These are phyloP conservation scores for Thoracochromis brauschi DNA, from an alignment of 2,113 vertebrate genomes.

Conservation along the genomic window DNA sequence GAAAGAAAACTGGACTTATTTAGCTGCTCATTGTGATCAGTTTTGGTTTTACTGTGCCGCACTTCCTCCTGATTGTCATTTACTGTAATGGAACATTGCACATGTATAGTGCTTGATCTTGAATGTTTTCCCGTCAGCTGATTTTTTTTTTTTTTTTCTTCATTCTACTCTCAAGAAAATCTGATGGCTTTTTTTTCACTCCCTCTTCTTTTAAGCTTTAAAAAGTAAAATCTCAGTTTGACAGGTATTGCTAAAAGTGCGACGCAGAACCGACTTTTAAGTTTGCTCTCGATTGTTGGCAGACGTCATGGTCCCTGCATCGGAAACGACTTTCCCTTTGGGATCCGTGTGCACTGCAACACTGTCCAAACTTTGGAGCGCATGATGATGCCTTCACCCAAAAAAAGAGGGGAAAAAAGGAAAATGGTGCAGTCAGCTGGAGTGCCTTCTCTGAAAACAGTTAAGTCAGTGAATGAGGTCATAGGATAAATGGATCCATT, in stretches of 20 bases:
- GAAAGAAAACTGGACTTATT: neutral
- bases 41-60: neutral
- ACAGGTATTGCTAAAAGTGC: neutral
- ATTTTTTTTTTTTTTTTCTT: neutral
- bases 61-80: neutral
- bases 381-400: neutral
- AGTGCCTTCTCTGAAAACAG: neutral
- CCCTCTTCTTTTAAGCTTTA: neutral
- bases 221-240: neutral
- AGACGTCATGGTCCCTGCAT: neutral
- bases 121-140: neutral
- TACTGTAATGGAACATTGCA: neutral
- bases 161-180: neutral
- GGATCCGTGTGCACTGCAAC: neutral
- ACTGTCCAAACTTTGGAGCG: neutral
- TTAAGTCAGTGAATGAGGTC: constrained; percentile 18
- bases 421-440: neutral
- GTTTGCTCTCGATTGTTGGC: neutral
- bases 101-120: neutral
- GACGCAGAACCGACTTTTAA: neutral
- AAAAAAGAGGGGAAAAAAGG: neutral
- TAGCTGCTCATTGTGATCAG: neutral
- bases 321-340: neutral
- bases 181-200: neutral
- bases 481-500: neutral